Evolutionary conservation across 2,797 vertebrate genomes (phyloP), one percentile per base, ranked within the genome.

Genomic region (Diplodus sargus): DNA sequence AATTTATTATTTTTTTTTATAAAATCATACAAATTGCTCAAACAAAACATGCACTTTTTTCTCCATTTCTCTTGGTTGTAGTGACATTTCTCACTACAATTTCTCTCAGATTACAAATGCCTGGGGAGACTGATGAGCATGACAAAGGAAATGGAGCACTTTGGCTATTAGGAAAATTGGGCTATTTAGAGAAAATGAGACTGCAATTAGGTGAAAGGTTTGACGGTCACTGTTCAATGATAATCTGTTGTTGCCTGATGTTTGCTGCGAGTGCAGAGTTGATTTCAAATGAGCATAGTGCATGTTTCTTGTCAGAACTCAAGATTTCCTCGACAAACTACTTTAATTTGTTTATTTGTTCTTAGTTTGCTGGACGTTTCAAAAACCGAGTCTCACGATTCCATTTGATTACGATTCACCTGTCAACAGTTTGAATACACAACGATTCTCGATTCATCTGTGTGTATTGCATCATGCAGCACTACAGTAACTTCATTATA

Each of bases 181-280:
- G 23, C 30, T 53, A 8, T 67, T 56, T 20, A 42, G 23, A 65
- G 15, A 65, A 58, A 15, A 64, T 13, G 0, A 48, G 45, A 45
- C 57, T 30, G 54, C 30, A 16, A 1, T 53, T 47, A 45, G 76
- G 15, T 43, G 5, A 78, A 49, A 30, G 45, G 7, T 25, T 57
- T 18, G 45, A 18, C 18, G 9, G 25, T 4, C 39, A 62, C 23
- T 42, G 63, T n/a, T 61, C n/a, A 11, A 5, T 64, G 30, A 43
- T 58, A 0, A 42, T 57, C 45, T 65, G 15, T 67, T 60, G 25
- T 16, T 51, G 47, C 13, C 58, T 52, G 22, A 45, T 72, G 30
- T 53, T 78, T 78, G 45, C 20, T 61, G 63, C 42, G 22, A 58
- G 25, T 16, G 18, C 23, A 68, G 34, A 51, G 10, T 34, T 45